Evolutionary conservation across 2,888 invertebrate genomes (phyloP), one percentile per base, ranked within the genome.

Genomic region (Drosophila algonquin): DNA sequence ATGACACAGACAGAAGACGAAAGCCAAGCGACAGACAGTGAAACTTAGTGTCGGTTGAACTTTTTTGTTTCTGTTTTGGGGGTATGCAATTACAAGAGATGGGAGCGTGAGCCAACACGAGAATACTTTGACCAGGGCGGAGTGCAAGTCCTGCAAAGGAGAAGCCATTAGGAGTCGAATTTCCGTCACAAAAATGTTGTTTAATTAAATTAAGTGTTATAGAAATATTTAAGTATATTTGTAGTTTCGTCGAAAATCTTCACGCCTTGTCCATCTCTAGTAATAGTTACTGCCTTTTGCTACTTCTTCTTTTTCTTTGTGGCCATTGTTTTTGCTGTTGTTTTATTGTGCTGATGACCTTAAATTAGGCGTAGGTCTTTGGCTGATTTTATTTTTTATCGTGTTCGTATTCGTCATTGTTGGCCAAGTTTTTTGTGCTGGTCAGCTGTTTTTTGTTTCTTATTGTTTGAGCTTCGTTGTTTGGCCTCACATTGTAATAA

Each of bases 301-400:
- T 70, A 51, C 53, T 67, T 73, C 53, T 72, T 75, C 62, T 35
- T 69, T 63, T 18, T 44, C 50, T 63, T 69, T 68, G 46, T 72
- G 62, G 68, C 57, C 44, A 45, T 32, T 55, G 61, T 44, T 45
- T 71, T 74, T 76, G 82, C 72, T 85, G 70, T 81, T 77, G 68
- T 81, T 89, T 90, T 87, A 89, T 84, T 88, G 81, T 88, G 90
- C 80, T 89, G 90, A 83, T 88, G 90, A 90, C 90, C 90, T 90
- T 89, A 90, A 89, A 86, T 85, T 85, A 84, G 80, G 76, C 84
- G 84, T 77, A 76, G 77, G 79, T 80, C 80, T 84, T 78, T 63
- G 68, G 56, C n/a, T n/a, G 40, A 6, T 40, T 14, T 69, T 63
- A 4, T 24, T 69, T 63, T 47, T 58, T 64, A 32, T 47, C 27